These are phyloP conservation scores for Lepus oiostolus DNA, from an alignment of 2,797 vertebrate species.

Conservation along the genomic window DNA sequence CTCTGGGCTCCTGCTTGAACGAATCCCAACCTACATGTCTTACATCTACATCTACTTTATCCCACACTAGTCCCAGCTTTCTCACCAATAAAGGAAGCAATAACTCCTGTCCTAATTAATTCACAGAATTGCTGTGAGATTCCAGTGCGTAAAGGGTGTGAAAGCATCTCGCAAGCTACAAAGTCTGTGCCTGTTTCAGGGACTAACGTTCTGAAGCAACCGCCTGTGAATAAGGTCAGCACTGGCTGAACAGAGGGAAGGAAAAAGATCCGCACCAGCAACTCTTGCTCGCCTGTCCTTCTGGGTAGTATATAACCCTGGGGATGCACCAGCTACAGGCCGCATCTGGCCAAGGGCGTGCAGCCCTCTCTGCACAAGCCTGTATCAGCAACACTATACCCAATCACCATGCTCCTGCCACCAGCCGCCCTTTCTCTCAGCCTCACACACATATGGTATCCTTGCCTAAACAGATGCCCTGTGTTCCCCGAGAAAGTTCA, in stretches of 20 bases:
- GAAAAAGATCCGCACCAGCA: constrained; percentile 5
- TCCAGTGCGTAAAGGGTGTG: background rate
- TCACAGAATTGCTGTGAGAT: constrained; percentile 4
- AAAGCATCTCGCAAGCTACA: constrained; percentile 42
- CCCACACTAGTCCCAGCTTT: constrained; percentile 13
- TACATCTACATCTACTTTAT: background rate
- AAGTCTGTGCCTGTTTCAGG: background rate
- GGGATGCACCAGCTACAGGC: background rate
- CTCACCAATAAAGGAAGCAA: constrained; percentile 62
- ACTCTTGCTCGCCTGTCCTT: constrained; percentile 52
- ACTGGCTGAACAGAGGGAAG: constrained; percentile 28
- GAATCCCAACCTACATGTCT: background rate
- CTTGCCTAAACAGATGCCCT: constrained; percentile 60
- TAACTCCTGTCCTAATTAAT: constrained; percentile 24
- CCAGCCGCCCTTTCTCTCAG: background rate
- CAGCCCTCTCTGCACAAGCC: constrained; percentile 38
- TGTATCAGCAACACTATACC: constrained; percentile 56
- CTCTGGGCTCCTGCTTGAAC: background rate
- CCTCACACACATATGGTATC: constrained; percentile 20
- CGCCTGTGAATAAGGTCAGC: constrained; percentile 52
- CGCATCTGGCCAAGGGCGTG: constrained; percentile 71
- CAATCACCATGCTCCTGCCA: background rate
- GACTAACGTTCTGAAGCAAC: constrained; percentile 43
- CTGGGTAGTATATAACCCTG: constrained; percentile 20
- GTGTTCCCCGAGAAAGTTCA: constrained; percentile 32